Evolutionary conservation across 2,797 vertebrate species (phyloP).

Genomic region (Malacoraja senta): DNA sequence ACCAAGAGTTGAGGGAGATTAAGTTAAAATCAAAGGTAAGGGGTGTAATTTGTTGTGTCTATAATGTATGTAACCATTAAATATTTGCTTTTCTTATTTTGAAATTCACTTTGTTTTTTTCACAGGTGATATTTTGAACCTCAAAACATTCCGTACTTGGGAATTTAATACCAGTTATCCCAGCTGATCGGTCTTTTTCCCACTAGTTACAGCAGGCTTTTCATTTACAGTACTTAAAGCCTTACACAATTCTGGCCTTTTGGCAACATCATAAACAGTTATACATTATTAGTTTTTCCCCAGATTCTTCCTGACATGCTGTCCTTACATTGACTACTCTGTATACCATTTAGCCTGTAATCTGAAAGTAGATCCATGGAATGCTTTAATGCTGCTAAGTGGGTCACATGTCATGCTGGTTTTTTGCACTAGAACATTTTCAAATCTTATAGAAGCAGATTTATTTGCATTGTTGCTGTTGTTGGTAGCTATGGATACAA

Average conservation of each 20-base stretch:
- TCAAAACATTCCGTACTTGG: slow-evolving; percentile 61
- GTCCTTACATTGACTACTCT: slow-evolving; percentile 54
- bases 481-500: slow-evolving; percentile 45
- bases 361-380: slow-evolving; percentile 55
- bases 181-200: slow-evolving; percentile 61
- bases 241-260: slow-evolving; percentile 49
- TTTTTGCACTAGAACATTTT: slow-evolving; percentile 62
- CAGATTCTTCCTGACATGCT: slow-evolving; percentile 56
- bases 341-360: slow-evolving; percentile 52
- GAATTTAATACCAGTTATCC: slow-evolving; percentile 59
- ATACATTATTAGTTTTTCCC: slow-evolving; percentile 61
- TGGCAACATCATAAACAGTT: slow-evolving; percentile 50
- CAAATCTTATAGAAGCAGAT: slow-evolving; percentile 60
- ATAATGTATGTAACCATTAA: not conserved
- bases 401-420: slow-evolving; percentile 60
- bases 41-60: not conserved
- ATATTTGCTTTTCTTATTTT: not conserved
- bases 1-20: not conserved
- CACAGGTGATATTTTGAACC: slow-evolving; percentile 61
- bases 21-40: slow-evolving; percentile 15
- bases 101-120: slow-evolving; percentile 41
- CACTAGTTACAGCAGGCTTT: slow-evolving; percentile 60
- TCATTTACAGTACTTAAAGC: slow-evolving; percentile 58
- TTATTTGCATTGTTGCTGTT: slow-evolving; percentile 59
- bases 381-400: slow-evolving; percentile 55